Evolutionary conservation across 2,797 vertebrate genomes (phyloP).

Genomic region (Anguilla obscura): DNA sequence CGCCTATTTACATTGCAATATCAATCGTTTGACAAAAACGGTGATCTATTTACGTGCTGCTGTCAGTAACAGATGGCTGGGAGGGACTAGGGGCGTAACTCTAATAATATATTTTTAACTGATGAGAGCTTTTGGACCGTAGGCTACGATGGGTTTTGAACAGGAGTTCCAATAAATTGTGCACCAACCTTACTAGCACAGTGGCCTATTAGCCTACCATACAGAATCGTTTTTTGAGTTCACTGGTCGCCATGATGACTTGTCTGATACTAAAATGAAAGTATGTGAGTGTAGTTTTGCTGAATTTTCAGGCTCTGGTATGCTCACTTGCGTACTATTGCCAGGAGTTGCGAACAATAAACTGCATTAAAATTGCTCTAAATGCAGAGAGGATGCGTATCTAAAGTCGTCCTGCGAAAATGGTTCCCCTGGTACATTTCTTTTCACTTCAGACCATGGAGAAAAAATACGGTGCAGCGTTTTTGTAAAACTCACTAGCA

Average conservation of each 20-base stretch:
- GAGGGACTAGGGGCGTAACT: slow-evolving; percentile 23
- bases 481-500: slow-evolving; percentile 13
- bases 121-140: neutral
- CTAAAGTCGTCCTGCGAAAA: neutral
- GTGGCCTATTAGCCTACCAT: too few species aligned
- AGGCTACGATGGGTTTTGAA: neutral
- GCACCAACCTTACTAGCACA: neutral
- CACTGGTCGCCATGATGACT: neutral
- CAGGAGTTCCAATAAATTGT: neutral
- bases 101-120: slow-evolving; percentile 29
- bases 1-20: neutral
- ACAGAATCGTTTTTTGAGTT: neutral
- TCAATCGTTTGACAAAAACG: neutral
- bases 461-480: neutral
- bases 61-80: slow-evolving; percentile 21
- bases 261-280: neutral
- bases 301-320: neutral
- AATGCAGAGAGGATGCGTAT: slow-evolving; percentile 18
- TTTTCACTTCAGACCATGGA: neutral
- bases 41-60: slow-evolving; percentile 26
- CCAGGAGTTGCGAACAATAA: neutral
- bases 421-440: neutral
- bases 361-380: slow-evolving; percentile 17
- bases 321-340: neutral
- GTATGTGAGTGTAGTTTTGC: neutral